Evolutionary conservation across 2,888 invertebrate species (phyloP).

Genomic region (Galerucella pusilla): DNA sequence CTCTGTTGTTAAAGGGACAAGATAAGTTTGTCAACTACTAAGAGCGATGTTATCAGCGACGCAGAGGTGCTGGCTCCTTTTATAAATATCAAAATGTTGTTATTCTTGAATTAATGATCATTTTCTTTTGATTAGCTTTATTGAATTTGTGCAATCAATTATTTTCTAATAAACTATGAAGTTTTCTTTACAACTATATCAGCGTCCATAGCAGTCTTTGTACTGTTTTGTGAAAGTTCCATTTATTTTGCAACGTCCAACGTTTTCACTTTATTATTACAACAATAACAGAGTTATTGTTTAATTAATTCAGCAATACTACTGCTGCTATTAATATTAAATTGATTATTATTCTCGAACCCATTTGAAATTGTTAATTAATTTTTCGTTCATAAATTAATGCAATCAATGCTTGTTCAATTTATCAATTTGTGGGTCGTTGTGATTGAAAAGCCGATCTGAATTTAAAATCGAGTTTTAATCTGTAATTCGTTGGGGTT

Average conservation of each 20-base stretch:
- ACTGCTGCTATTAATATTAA: neutral
- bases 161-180: too few species aligned
- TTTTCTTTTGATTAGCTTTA: too few species aligned
- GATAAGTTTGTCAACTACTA: too few species aligned
- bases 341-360: neutral
- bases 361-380: slow-evolving; percentile 15
- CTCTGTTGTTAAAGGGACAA: too few species aligned
- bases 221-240: neutral
- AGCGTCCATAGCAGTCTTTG: too few species aligned
- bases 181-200: too few species aligned
- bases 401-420: slow-evolving; percentile 15
- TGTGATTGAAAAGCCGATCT: slow-evolving; percentile 16
- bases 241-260: neutral
- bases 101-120: too few species aligned
- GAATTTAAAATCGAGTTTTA: slow-evolving; percentile 25
- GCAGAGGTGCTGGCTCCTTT: too few species aligned
- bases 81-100: too few species aligned
- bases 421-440: slow-evolving; percentile 20
- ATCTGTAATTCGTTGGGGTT: slow-evolving; percentile 19
- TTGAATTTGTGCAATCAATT: too few species aligned
- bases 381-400: slow-evolving; percentile 14
- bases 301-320: neutral
- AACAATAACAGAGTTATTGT: neutral
- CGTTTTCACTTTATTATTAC: neutral
- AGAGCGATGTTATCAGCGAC: too few species aligned